phyloP scores from a whole-genome alignment of 2,797 vertebrate genomes.

The Phalanger gymnotis region DNA sequence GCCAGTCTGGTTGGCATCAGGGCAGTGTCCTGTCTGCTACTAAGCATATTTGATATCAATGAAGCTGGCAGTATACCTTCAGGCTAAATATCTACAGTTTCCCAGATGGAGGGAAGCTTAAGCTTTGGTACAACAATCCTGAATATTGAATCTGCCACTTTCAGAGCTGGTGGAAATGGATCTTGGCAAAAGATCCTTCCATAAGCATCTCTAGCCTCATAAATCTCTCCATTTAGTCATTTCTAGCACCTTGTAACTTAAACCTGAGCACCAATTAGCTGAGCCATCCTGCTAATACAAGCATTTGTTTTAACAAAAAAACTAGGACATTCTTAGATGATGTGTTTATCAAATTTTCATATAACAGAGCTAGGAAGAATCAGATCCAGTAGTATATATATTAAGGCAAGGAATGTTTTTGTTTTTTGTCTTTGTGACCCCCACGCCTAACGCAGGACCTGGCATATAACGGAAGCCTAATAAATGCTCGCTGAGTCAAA shows the following conservation, averaged over 20 bases:
- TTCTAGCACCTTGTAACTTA: not conserved
- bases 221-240: not conserved
- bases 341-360: not conserved
- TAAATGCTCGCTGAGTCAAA: not conserved
- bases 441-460: not conserved
- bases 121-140: not conserved
- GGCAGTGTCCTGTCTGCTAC: not conserved
- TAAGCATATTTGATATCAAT: not conserved
- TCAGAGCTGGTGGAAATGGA: not conserved
- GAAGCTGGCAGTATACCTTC: not conserved
- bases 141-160: not conserved
- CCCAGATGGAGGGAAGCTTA: not conserved
- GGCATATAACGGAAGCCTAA: not conserved
- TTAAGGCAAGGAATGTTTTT: not conserved
- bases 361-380: not conserved
- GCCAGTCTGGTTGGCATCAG: not conserved
- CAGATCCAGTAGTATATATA: not conserved
- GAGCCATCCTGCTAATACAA: not conserved
- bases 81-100: not conserved
- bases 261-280: not conserved
- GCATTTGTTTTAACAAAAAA: not conserved
- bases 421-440: not conserved
- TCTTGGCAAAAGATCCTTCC: not conserved
- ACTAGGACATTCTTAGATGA: not conserved
- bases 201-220: not conserved